Conservation (phyloP, 1,140 invertebrate genomes). For the Onthophagus taurus region DNA sequence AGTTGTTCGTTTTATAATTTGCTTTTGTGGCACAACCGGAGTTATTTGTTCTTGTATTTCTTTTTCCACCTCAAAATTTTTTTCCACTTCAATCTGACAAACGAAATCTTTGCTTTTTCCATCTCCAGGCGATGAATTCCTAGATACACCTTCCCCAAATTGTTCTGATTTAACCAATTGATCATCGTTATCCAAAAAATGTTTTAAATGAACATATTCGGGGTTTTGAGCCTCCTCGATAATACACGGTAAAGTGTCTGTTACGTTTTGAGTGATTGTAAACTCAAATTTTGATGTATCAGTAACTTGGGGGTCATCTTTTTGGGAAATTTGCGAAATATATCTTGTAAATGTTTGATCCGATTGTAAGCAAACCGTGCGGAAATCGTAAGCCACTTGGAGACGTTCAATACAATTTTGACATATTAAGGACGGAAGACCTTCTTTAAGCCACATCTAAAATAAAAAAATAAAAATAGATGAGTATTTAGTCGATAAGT, state of each 20-base stretch:
- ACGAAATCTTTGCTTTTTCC: conserved; percentile 5
- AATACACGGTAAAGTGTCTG: conserved; percentile 18
- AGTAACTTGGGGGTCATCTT: conserved; percentile 14
- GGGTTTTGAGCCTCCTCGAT: conserved; percentile 27
- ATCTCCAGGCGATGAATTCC: conserved; percentile 18
- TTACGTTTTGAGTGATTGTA: conserved; percentile 14
- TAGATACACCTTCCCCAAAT: conserved; percentile 15
- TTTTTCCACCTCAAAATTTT: neutral
- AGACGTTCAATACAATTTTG: conserved; percentile 26
- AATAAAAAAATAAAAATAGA: conserved; percentile 13
- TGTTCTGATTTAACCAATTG: conserved; percentile 22
- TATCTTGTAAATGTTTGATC: conserved; percentile 27
- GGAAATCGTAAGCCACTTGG: conserved; percentile 28
- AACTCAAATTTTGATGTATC: conserved; percentile 24
- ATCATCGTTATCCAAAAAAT: conserved; percentile 32
- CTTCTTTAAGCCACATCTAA: conserved; percentile 28
- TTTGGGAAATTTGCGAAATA: conserved; percentile 18
- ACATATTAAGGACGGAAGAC: conserved; percentile 29
- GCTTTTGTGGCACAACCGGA: neutral
- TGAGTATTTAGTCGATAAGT: neutral
- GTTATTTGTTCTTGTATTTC: conserved; percentile 4
- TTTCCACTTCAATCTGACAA: neutral
- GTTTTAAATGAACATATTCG: conserved; percentile 33
- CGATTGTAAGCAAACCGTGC: conserved; percentile 27
- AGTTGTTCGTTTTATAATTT: conserved; percentile 24